Evolutionary conservation across 2,113 vertebrate species (phyloP).

Genomic region (Xyliphius kryptos): DNA sequence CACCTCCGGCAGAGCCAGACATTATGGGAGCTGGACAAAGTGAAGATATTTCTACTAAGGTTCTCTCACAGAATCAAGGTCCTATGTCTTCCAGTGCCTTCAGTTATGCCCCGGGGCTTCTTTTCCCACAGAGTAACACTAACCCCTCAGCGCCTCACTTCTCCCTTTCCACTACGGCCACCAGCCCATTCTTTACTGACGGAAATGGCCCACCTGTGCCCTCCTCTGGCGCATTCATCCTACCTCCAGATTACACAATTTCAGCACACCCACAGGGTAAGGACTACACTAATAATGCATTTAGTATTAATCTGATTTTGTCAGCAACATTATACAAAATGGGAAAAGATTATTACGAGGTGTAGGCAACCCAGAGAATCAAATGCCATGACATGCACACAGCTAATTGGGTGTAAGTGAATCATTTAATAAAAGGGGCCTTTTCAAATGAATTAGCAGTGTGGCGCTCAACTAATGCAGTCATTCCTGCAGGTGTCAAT

Average conservation of each 20-base stretch:
- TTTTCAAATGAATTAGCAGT: too few species aligned
- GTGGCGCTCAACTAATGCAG: too few species aligned
- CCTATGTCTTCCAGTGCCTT: slow-evolving; percentile 61
- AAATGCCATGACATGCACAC: too few species aligned
- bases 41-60: slow-evolving; percentile 70
- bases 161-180: slow-evolving; percentile 65
- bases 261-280: slow-evolving; percentile 78
- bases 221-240: slow-evolving; percentile 58
- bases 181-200: slow-evolving; percentile 69
- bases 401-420: too few species aligned
- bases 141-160: slow-evolving; percentile 54
- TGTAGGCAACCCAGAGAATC: too few species aligned
- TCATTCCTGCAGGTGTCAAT: too few species aligned
- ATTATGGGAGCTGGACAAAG: slow-evolving; percentile 42
- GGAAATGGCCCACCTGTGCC: slow-evolving; percentile 54
- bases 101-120: slow-evolving; percentile 71
- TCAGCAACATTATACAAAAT: too few species aligned
- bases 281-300: too few species aligned
- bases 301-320: too few species aligned
- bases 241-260: slow-evolving; percentile 76
- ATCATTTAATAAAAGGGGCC: too few species aligned
- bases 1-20: slow-evolving; percentile 75
- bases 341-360: too few species aligned
- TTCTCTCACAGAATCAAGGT: slow-evolving; percentile 73
- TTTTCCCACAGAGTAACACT: slow-evolving; percentile 56